These are phyloP conservation scores for Aphelocoma californica DNA, from an alignment of 2,797 vertebrate species.

Conservation along the genomic window DNA sequence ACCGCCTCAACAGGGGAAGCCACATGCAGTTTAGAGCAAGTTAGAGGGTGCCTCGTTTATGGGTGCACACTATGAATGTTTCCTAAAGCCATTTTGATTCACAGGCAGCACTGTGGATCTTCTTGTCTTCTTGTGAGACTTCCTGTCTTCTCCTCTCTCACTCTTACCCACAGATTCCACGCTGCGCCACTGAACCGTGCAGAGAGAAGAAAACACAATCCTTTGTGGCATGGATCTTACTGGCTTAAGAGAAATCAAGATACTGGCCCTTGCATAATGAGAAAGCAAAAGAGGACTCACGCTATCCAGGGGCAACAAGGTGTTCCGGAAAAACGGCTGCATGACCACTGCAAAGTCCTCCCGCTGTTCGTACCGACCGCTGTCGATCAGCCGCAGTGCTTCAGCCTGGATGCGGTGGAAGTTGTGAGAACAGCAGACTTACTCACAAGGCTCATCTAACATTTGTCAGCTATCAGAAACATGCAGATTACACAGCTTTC, in stretches of 20 bases:
- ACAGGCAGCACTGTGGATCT: background rate
- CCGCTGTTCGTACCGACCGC: conserved; percentile 74
- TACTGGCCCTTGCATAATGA: background rate
- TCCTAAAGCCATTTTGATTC: background rate
- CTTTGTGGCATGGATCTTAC: background rate
- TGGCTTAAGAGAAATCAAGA: background rate
- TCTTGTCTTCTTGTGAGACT: background rate
- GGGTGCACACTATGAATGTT: background rate
- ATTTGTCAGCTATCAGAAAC: background rate
- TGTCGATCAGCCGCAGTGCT: conserved; percentile 62
- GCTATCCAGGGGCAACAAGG: conserved; percentile 76
- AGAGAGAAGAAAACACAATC: background rate
- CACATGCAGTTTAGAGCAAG: background rate
- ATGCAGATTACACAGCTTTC: background rate
- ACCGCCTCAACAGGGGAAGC: background rate
- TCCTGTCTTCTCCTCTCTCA: background rate
- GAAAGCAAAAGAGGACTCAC: conserved; percentile 72
- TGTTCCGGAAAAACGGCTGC: conserved; percentile 87
- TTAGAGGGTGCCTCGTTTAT: background rate
- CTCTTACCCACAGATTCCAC: background rate
- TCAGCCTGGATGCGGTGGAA: background rate
- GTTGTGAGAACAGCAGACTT: background rate
- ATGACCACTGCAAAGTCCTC: conserved; percentile 86
- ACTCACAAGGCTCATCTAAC: background rate
- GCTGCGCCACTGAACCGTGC: background rate